Evolutionary conservation across 2,888 invertebrate genomes (phyloP).

Genomic region (Flexamia atlantica): DNA sequence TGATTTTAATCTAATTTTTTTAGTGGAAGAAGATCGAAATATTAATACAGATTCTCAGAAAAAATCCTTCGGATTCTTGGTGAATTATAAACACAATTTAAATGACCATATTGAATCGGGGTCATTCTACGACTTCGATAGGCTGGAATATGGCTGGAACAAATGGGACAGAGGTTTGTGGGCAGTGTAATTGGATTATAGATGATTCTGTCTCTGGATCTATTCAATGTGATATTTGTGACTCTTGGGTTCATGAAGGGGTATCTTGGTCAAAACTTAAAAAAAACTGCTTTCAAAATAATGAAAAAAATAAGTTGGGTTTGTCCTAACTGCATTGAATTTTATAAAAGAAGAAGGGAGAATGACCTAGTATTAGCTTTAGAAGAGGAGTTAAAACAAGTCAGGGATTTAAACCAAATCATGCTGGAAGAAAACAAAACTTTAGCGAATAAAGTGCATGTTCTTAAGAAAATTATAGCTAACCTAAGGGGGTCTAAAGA

Average conservation of each 20-base stretch:
- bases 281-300: neutral
- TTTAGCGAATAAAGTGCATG: neutral
- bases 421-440: neutral
- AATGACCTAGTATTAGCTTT: neutral
- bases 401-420: neutral
- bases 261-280: neutral
- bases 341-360: neutral
- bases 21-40: too few relatives aligned
- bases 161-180: too few relatives aligned
- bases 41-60: too few relatives aligned
- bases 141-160: too few relatives aligned
- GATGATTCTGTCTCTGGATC: too few relatives aligned
- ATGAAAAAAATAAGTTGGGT: neutral
- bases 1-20: too few relatives aligned
- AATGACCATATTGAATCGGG: too few relatives aligned
- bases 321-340: neutral
- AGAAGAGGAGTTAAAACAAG: neutral
- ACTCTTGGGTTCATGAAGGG: neutral
- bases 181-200: too few relatives aligned
- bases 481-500: neutral
- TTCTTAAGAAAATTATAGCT: neutral
- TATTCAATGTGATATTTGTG: neutral
- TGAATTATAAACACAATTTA: too few relatives aligned
- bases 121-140: too few relatives aligned
- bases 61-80: too few relatives aligned